phyloP scores from a whole-genome alignment of 2,888 invertebrate genomes.

The Microchrysa polita region DNA sequence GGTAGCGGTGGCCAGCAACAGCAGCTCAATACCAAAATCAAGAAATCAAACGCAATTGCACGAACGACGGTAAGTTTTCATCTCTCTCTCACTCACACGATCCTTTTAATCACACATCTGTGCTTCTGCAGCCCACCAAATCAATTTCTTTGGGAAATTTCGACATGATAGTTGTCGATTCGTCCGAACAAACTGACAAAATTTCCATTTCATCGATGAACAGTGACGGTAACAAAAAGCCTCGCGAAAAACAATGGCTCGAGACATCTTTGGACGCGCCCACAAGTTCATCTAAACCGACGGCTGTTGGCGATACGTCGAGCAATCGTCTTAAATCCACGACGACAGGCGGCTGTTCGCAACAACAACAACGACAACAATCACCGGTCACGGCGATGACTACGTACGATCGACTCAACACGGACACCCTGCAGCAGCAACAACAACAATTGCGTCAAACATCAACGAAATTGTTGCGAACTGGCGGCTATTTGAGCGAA shows the following conservation, averaged over 20 bases:
- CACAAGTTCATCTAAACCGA: conserved; percentile 45
- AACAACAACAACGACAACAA: neutral
- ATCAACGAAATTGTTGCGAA: neutral
- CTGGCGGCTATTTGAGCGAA: neutral
- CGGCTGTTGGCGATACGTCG: too few species aligned
- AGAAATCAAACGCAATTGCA: conserved; percentile 27
- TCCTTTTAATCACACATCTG: neutral
- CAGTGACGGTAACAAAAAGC: conserved; percentile 58
- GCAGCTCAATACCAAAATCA: conserved; percentile 38
- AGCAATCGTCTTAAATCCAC: too few species aligned
- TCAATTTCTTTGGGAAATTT: conserved; percentile 53
- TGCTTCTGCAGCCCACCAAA: conserved; percentile 49
- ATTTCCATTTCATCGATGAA: conserved; percentile 60
- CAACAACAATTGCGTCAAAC: neutral
- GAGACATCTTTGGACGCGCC: conserved; percentile 64
- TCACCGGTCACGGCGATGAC: neutral
- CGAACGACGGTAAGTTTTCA: conserved; percentile 1
- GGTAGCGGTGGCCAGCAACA: conserved; percentile 20
- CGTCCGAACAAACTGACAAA: conserved; percentile 54
- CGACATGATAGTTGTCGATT: conserved; percentile 49
- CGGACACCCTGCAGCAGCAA: neutral
- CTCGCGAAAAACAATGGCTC: conserved; percentile 63
- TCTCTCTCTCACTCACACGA: too few species aligned
- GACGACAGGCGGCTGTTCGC: neutral
- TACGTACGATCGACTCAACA: neutral